A percentile compares a stretch with the other conserved stretches of the same genome.
phyloP scores from a whole-genome alignment of 1,140 invertebrate species.

The Globodera ellingtonae region DNA sequence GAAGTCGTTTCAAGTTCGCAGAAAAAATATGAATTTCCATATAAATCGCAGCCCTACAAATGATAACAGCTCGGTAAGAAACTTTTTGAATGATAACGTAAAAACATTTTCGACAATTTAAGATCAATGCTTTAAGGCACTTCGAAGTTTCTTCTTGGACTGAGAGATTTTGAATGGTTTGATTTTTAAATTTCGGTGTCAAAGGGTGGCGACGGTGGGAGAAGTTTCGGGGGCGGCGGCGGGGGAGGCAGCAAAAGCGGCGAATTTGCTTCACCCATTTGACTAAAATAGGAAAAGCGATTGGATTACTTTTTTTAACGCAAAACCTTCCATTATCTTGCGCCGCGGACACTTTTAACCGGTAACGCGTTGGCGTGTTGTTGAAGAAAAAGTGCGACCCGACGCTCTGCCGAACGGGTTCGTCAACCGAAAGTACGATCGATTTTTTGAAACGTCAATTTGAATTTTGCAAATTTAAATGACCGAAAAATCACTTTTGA shows the following conservation, averaged over 20 bases:
- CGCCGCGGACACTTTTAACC: background rate
- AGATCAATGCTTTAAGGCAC: background rate
- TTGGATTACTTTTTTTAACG: background rate
- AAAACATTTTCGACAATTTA: too few relatives aligned
- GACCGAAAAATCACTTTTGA: too few relatives aligned
- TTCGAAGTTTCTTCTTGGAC: background rate
- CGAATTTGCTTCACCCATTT: background rate
- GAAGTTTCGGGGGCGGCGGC: constrained; percentile 4
- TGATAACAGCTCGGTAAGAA: too few relatives aligned
- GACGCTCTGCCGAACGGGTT: background rate
- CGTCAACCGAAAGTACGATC: background rate
- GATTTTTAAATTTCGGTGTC: background rate
- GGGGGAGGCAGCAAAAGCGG: constrained; percentile 7
- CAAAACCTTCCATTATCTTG: background rate
- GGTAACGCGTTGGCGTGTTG: background rate
- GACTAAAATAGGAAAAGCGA: background rate
- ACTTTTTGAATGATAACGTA: too few relatives aligned
- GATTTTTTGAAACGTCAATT: background rate
- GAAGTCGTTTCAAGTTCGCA: too few relatives aligned
- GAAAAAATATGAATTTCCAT: too few relatives aligned
- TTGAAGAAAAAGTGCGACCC: background rate
- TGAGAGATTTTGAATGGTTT: background rate
- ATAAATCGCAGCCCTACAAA: too few relatives aligned
- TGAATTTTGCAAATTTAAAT: background rate
- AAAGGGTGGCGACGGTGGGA: background rate